Evolutionary conservation across 2,113 vertebrate species (phyloP).

Genomic region (Poicephalus meyeri): DNA sequence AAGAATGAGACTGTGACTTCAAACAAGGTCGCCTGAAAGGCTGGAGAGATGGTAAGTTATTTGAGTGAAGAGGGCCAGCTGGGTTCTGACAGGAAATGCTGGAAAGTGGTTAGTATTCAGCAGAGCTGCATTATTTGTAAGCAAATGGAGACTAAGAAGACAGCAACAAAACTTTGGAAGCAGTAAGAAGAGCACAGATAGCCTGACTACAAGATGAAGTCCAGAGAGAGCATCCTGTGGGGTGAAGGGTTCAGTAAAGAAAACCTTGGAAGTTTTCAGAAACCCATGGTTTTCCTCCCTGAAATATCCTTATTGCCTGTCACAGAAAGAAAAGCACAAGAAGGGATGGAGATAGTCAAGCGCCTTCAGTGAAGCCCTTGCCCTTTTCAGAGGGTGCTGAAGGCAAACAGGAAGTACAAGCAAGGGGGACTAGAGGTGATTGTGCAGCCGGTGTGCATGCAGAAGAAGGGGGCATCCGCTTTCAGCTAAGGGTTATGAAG

Average conservation of each 20-base stretch:
- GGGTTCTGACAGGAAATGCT: background rate
- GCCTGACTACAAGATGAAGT: background rate
- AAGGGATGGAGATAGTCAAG: too few relatives aligned
- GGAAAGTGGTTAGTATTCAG: background rate
- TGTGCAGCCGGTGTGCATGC: accelerated
- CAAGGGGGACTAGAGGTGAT: background rate
- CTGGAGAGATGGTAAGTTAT: background rate
- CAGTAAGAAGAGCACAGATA: background rate
- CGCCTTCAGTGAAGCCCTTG: background rate
- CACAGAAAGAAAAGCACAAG: background rate
- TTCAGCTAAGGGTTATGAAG: background rate
- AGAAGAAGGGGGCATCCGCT: background rate
- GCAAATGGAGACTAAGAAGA: background rate
- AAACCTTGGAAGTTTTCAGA: background rate
- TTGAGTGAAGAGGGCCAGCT: background rate
- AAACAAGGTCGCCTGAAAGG: background rate
- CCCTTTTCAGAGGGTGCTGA: background rate
- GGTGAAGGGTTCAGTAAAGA: background rate
- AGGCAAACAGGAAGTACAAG: background rate
- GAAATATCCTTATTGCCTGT: background rate
- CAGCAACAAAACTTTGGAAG: background rate
- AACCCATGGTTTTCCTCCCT: background rate
- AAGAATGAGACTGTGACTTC: background rate
- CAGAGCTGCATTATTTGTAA: background rate
- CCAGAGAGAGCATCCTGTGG: background rate